Percentiles rank a stretch among this genome's conserved stretches.
Conservation (phyloP, 1,140 invertebrate species). For the Hetaerina americana region DNA sequence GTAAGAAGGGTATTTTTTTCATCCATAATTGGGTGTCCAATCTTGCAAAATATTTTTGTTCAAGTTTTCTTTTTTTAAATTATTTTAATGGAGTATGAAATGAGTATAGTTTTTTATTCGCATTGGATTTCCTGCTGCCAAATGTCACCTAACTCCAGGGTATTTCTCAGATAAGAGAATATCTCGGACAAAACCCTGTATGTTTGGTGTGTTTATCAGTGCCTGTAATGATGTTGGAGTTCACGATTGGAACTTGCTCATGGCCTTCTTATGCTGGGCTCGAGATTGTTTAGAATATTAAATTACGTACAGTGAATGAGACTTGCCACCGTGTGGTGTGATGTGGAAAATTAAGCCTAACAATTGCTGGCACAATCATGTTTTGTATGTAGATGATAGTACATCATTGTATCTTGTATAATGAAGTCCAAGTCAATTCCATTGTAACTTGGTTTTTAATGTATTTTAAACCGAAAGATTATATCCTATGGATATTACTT, state of each 20-base stretch:
- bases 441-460: not conserved
- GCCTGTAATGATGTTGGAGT: not conserved
- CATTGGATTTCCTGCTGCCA: not conserved
- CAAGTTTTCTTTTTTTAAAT: not conserved
- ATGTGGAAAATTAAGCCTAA: not conserved
- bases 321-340: not conserved
- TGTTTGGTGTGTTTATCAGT: not conserved
- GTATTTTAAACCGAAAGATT: not conserved
- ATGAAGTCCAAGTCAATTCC: not conserved
- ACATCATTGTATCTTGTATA: not conserved
- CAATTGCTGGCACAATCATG: not conserved
- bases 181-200: too few relatives aligned
- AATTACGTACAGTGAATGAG: not conserved
- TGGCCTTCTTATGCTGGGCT: not conserved
- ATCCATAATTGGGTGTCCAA: not conserved
- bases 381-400: not conserved
- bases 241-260: not conserved
- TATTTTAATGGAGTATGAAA: not conserved
- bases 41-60: not conserved
- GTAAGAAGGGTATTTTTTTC: not conserved
- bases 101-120: not conserved
- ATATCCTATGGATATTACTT: not conserved
- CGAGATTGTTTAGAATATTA: not conserved
- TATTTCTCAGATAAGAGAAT: not conserved
- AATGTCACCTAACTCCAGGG: not conserved